Evolutionary conservation across 2,113 vertebrate genomes (phyloP), one percentile per base, ranked within the genome.

Genomic region (Todiramphus chloris): DNA sequence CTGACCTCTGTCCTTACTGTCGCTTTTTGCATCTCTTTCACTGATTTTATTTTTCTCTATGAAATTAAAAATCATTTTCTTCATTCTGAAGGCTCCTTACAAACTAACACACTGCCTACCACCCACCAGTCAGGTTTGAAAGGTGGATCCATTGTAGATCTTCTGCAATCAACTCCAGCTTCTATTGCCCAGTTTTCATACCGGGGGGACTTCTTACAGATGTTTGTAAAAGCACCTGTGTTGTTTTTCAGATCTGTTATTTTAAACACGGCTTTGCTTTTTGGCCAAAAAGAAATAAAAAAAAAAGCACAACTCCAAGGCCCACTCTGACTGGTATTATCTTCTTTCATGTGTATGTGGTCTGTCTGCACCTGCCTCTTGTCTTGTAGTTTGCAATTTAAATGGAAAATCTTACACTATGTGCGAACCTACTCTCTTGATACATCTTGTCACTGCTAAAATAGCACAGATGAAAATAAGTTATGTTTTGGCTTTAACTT

Each of bases 401-500:
- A 95, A 87, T 76, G 94, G 95, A 96, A 97, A 96, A 96, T 97
- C 77, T 97, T 96, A 95, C 87, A 31, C 93, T 84, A 11, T 58
- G 74, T 9, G 2, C 1, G 0, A 87, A 85, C 62, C 73, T 85
- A 60, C 69, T 91, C 21, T 5, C 83, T 91, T 94, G 94, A 89
- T 91, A 53, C 77, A 76, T 96, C 93, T 97, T 68, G 4, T 95
- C 91, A 76, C 89, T 20, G 82, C 87, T 95, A 97, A 97, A 97
- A 97, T 96, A 97, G 94, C 83, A 46, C 83, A 82, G 94, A 96
- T 89, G 87, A 96, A 96, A 97, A 79, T 67, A 90, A 95, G 76
- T 93, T 97, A 88, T 5, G 16, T 46, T 92, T 88, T 90, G 90
- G 96, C 93, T 90, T 93, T 95, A 76, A 86, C 46, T 90, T 87